These are phyloP conservation scores for Adrianichthys oophorus DNA, from an alignment of 2,797 vertebrate genomes.

Conservation along the genomic window DNA sequence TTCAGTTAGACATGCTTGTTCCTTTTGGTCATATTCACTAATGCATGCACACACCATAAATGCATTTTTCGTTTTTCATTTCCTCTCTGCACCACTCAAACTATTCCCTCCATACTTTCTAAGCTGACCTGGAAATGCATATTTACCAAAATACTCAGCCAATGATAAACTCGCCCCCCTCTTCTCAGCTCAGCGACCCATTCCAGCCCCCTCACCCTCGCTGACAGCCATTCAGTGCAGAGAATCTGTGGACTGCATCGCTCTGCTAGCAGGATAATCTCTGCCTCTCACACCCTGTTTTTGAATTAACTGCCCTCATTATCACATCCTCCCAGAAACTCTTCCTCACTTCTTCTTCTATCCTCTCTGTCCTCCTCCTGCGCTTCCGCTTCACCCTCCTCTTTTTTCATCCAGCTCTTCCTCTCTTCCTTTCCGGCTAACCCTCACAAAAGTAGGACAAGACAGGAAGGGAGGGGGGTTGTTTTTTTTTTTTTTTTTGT, in stretches of 20 bases:
- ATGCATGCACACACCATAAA: not conserved
- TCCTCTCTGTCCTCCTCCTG: constrained; percentile 16
- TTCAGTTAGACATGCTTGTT: not conserved
- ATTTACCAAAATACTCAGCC: constrained; percentile 56
- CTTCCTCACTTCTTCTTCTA: constrained; percentile 27
- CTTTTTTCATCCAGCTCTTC: constrained; percentile 22
- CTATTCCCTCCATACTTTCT: not conserved
- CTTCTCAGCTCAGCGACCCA: constrained; percentile 14
- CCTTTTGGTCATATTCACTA: not conserved
- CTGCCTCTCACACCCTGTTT: constrained; percentile 69
- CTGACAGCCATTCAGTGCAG: constrained; percentile 67
- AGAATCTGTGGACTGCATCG: constrained; percentile 73
- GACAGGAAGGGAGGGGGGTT: constrained; percentile 13
- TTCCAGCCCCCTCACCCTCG: constrained; percentile 48
- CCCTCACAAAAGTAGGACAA: constrained; percentile 61
- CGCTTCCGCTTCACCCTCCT: constrained; percentile 5
- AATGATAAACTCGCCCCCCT: not conserved
- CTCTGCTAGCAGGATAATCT: constrained; percentile 66
- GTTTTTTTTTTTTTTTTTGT: not conserved
- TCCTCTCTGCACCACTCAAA: not conserved
- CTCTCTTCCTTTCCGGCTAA: constrained; percentile 38
- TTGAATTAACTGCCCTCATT: constrained; percentile 76
- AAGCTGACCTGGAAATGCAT: constrained; percentile 62
- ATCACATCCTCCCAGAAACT: constrained; percentile 70
- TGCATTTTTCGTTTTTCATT: too few species aligned